These are phyloP conservation scores for Amblyornis subalaris DNA, from an alignment of 2,113 vertebrate genomes.

Conservation along the genomic window DNA sequence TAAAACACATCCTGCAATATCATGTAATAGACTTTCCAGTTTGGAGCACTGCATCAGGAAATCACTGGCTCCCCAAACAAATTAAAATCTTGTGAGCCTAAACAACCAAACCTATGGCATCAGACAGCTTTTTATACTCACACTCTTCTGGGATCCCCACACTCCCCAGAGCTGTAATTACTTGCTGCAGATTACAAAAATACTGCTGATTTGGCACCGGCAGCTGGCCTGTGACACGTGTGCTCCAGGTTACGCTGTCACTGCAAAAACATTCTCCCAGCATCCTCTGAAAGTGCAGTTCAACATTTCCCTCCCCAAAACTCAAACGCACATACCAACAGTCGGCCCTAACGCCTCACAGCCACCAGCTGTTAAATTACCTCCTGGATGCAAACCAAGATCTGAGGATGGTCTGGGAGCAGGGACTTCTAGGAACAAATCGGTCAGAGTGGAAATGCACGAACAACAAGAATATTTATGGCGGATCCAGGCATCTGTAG, in stretches of 20 bases:
- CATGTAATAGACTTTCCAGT: background rate
- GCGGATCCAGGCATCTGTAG: background rate
- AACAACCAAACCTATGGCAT: background rate
- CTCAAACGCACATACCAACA: background rate
- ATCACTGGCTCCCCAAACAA: background rate
- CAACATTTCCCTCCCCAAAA: background rate
- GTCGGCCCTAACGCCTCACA: background rate
- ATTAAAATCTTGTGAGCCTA: background rate
- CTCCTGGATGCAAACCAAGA: constrained; percentile 3
- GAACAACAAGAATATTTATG: background rate
- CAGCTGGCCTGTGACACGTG: accelerated
- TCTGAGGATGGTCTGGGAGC: background rate
- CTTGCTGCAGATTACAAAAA: background rate
- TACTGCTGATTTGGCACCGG: background rate
- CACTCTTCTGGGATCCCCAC: background rate
- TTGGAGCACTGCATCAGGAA: background rate
- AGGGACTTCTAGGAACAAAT: background rate
- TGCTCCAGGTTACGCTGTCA: background rate
- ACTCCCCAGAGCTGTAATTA: background rate
- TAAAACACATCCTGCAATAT: background rate
- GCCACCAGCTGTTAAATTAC: constrained; percentile 10
- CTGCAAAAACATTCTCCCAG: background rate
- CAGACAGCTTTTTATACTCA: background rate
- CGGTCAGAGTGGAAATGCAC: accelerated
- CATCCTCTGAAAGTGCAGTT: background rate